Evolutionary conservation across 2,888 invertebrate species (phyloP), one percentile per base, ranked within the genome.

Genomic region (Xanthia icteritia): DNA sequence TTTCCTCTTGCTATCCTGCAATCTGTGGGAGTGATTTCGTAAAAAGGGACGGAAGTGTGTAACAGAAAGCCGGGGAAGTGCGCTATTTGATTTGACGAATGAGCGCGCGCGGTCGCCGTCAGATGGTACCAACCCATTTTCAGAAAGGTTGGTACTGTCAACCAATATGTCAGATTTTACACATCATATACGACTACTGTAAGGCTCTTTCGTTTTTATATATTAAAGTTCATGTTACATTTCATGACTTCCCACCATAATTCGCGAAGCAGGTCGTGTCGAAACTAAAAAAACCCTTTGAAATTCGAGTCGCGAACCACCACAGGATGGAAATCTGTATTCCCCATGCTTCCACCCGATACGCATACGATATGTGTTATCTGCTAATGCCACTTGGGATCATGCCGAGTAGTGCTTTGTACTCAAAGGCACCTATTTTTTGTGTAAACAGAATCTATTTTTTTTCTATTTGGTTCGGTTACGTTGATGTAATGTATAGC

Each of bases 281-380:
- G 83, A 85, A 88, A 87, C 89, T 85, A 90, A 93, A 94, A 93
- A 95, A 95, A 92, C 94, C 94, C 94, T 96, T 96, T 96, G 95
- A 95, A 95, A 96, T 95, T 94, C 95, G 92, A 93, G 90, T 91
- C 94, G 93, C 93, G 92, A 90, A 89, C 85, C 91, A 92, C 93
- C 92, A 90, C 90, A 84, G 65, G 90, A 94, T 94, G 93, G 85
- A 93, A 96, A 95, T 96, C 95, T 94, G 94, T 91, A 96, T 94
- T 94, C 96, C 96, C 96, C 94, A 93, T 94, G 95, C 96, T 96
- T 95, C 95, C 93, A 95, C 94, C 91, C 93, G 95, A 95, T 95
- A 91, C 95, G 95, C 92, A 95, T 95, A 95, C 95, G 93, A 93
- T 95, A 95, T 94, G 94, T 92, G 95, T 95, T 96, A 95, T 95